These are phyloP conservation scores for Limnothrissa miodon DNA, from an alignment of 2,113 vertebrate genomes.

Conservation along the genomic window DNA sequence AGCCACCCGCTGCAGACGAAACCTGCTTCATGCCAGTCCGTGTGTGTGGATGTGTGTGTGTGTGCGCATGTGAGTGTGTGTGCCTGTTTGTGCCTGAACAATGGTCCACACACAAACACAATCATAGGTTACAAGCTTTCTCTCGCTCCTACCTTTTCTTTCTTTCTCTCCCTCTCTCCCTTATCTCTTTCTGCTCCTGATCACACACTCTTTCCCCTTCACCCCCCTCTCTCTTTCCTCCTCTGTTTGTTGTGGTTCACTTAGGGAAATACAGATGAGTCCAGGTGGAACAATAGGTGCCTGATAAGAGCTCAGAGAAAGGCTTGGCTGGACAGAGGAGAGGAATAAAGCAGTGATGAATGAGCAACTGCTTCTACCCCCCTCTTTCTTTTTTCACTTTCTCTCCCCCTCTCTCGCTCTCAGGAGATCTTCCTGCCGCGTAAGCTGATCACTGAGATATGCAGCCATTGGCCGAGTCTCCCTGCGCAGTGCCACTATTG, in stretches of 20 bases:
- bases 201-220: not conserved
- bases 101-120: not conserved
- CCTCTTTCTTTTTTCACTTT: not conserved
- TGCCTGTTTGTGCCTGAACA: not conserved
- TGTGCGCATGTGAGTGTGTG: not conserved
- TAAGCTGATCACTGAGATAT: slow-evolving; percentile 15
- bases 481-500: not conserved
- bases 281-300: not conserved
- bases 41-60: not conserved
- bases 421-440: slow-evolving; percentile 10
- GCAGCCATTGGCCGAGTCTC: not conserved
- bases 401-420: not conserved
- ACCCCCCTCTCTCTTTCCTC: not conserved
- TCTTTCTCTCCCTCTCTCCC: not conserved
- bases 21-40: slow-evolving; percentile 14
- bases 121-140: not conserved
- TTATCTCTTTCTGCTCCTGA: not conserved
- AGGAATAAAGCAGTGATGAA: not conserved
- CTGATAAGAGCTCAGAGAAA: not conserved
- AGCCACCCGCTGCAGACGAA: slow-evolving; percentile 24
- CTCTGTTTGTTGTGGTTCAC: not conserved
- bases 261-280: not conserved
- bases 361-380: not conserved
- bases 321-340: not conserved
- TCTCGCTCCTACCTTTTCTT: not conserved